Conservation (phyloP, 2,797 vertebrate genomes). For the Alectoris magna region DNA sequence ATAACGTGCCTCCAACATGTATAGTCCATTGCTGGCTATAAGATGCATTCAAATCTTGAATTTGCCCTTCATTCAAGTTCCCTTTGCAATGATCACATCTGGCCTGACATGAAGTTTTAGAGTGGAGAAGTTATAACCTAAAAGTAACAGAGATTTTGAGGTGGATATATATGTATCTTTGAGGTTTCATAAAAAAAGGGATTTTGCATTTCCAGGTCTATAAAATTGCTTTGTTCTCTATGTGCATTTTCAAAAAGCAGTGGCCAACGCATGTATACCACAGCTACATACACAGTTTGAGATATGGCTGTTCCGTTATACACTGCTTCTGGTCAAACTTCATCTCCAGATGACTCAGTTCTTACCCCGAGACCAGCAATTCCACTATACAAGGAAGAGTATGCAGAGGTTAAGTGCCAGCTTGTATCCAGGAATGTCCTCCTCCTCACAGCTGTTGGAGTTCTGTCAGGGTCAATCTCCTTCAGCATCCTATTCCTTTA, state of each 20-base stretch:
- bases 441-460: not conserved
- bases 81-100: not conserved
- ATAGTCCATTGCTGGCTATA: not conserved
- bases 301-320: not conserved
- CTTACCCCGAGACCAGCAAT: not conserved
- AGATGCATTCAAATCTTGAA: not conserved
- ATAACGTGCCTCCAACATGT: not conserved
- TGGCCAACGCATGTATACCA: accelerated
- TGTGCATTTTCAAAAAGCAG: not conserved
- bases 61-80: not conserved
- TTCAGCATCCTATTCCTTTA: not conserved
- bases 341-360: not conserved
- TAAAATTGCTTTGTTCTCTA: not conserved
- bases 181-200: not conserved
- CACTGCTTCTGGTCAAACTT: not conserved
- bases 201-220: not conserved
- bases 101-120: not conserved
- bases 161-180: not conserved
- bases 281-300: accelerated
- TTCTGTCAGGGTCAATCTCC: constrained; percentile 20
- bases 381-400: not conserved
- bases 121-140: not conserved
- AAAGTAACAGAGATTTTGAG: not conserved
- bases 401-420: not conserved
- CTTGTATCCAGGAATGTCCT: not conserved